Conservation (phyloP, 2,888 invertebrate genomes). For the Heliconius ethilla region DNA sequence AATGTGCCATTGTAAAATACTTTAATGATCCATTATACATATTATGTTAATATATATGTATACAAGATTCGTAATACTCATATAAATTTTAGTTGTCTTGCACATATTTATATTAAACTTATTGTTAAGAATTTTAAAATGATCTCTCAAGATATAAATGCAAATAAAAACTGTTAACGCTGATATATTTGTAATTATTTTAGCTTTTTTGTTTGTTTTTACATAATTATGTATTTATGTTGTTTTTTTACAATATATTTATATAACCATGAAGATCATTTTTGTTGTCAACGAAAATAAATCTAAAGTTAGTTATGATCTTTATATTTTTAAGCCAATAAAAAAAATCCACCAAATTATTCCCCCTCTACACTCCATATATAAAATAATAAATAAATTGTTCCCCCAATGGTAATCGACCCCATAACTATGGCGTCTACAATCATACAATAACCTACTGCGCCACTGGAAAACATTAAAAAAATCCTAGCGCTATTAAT, state of each 20-base stretch:
- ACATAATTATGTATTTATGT: background rate
- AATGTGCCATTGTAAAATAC: slow-evolving; percentile 6
- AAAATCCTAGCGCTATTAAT: too few relatives aligned
- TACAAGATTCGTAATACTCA: slow-evolving; percentile 16
- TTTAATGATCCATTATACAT: background rate
- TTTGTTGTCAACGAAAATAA: background rate
- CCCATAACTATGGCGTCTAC: too few relatives aligned
- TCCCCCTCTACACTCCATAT: too few relatives aligned
- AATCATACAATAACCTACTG: too few relatives aligned
- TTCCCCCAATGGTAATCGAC: too few relatives aligned
- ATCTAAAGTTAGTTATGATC: background rate
- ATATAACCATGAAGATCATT: too few relatives aligned
- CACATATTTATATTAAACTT: background rate
- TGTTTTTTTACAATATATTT: background rate
- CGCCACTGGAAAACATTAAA: too few relatives aligned
- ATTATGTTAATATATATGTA: slow-evolving; percentile 2
- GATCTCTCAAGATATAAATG: slow-evolving; percentile 23
- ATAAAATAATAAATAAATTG: too few relatives aligned
- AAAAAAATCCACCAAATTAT: too few relatives aligned
- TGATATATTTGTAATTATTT: background rate
- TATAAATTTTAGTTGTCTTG: background rate
- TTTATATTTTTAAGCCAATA: background rate
- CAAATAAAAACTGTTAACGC: slow-evolving; percentile 7
- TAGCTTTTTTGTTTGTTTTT: background rate
- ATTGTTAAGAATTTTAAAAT: slow-evolving; percentile 1